Evolutionary conservation across 2,797 vertebrate species (phyloP).

Genomic region (Sebastes matsubarae): DNA sequence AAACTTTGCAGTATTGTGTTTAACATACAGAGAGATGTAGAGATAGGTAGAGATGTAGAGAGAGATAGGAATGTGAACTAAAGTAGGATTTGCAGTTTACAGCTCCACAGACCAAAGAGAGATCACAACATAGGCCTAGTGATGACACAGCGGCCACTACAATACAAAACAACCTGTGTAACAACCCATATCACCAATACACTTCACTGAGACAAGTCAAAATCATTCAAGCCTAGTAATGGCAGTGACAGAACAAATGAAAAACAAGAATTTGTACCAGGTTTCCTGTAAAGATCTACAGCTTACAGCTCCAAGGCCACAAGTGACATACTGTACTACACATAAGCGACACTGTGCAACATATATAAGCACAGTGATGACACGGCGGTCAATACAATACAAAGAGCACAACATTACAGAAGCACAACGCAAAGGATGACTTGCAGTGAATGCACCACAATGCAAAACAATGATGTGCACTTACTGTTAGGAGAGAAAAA

Average conservation of each 20-base stretch:
- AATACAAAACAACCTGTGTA: constrained; percentile 7
- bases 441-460: background rate
- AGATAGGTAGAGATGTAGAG: too few relatives aligned
- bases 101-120: background rate
- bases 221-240: background rate
- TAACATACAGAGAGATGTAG: background rate
- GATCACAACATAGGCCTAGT: background rate
- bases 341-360: background rate
- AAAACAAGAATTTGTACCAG: background rate
- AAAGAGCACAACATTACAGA: background rate
- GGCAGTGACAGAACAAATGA: background rate
- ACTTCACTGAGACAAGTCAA: background rate
- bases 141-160: background rate
- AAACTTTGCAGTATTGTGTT: background rate
- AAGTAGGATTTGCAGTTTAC: background rate
- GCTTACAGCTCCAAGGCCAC: background rate
- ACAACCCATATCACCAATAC: background rate
- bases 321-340: background rate
- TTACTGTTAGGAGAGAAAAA: background rate
- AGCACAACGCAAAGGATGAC: background rate
- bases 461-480: background rate
- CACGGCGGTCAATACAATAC: background rate
- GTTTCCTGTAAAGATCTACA: background rate
- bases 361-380: background rate
- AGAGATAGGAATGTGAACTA: background rate